phyloP scores from a whole-genome alignment of 2,888 invertebrate genomes.

The Eutolmus rufibarbis region DNA sequence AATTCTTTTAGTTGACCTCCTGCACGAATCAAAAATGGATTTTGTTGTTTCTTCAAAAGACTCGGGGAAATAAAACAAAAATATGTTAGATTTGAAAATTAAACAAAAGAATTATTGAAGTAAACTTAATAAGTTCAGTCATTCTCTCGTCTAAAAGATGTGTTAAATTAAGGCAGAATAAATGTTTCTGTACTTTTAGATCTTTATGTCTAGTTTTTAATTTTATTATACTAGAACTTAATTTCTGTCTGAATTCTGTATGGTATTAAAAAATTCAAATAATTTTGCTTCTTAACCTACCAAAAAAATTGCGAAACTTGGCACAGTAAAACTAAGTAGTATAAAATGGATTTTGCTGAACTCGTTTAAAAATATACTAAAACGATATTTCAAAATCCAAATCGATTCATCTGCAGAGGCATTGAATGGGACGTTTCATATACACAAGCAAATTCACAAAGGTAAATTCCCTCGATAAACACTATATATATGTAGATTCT shows the following conservation, averaged over 20 bases:
- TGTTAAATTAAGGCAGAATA: too few relatives aligned
- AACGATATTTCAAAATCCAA: neutral
- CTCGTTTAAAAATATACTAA: neutral
- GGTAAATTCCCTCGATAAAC: neutral
- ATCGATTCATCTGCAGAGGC: neutral
- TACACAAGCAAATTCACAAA: neutral
- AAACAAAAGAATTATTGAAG: too few relatives aligned
- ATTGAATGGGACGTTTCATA: constrained; percentile 18
- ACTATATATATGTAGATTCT: neutral
- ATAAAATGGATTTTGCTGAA: neutral
- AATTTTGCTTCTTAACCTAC: too few relatives aligned
- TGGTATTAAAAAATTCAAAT: too few relatives aligned
- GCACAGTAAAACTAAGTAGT: too few relatives aligned
- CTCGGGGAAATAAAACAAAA: neutral
- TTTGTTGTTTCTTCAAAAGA: neutral
- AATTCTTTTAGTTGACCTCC: neutral
- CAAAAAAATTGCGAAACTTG: too few relatives aligned
- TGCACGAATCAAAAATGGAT: neutral
- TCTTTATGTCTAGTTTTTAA: too few relatives aligned
- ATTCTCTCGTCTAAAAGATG: too few relatives aligned
- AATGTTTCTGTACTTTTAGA: too few relatives aligned
- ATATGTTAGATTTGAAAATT: neutral
- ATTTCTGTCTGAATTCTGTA: too few relatives aligned
- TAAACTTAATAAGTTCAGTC: too few relatives aligned
- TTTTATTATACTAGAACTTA: too few relatives aligned